Evolutionary conservation across 2,113 vertebrate species (phyloP).

Genomic region (Macrotus californicus): DNA sequence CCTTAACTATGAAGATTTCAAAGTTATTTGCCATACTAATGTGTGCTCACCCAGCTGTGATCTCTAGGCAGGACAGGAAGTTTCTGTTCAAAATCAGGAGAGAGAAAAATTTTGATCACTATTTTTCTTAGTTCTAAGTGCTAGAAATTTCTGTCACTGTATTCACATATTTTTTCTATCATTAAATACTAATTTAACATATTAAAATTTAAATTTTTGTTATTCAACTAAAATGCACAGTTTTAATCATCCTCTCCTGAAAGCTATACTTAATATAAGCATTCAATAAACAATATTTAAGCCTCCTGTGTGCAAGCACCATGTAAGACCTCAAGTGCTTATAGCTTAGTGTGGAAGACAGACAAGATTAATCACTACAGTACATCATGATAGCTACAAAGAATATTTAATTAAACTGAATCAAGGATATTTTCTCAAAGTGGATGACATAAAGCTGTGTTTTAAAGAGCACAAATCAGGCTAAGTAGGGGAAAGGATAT

Average conservation of each 20-base stretch:
- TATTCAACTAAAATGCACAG: not conserved
- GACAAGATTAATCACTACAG: not conserved
- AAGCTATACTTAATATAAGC: not conserved
- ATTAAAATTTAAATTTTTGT: not conserved
- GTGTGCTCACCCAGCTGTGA: constrained; percentile 17
- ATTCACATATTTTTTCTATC: not conserved
- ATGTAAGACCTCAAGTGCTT: not conserved
- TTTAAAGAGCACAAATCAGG: not conserved
- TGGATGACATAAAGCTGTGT: not conserved
- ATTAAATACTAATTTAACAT: not conserved
- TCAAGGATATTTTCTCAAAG: not conserved
- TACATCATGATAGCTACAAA: not conserved
- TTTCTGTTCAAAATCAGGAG: constrained; percentile 35
- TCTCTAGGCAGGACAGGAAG: not conserved
- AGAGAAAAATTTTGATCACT: not conserved
- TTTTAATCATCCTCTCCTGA: not conserved
- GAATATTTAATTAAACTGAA: not conserved
- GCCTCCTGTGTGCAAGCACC: not conserved
- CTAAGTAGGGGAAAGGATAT: not conserved
- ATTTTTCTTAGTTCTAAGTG: constrained; percentile 15
- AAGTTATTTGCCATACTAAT: not conserved
- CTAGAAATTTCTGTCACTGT: not conserved
- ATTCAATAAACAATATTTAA: not conserved
- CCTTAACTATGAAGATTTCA: not conserved
- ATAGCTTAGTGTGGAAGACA: not conserved